Conservation (phyloP, 2,113 vertebrate species). For the human (Homo sapiens) region GRCh38 chr12:7486501-7487000, state of each 20-base stretch:
- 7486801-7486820: constrained; percentile 76
- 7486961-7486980: not conserved
- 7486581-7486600: constrained; percentile 82
- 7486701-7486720: constrained; percentile 82
- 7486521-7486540: constrained; percentile 81
- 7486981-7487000: constrained; percentile 68
- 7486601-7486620: constrained; percentile 81
- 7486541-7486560: constrained; percentile 74
- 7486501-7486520: constrained; percentile 79
- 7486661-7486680: constrained; percentile 82
- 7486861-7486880: not conserved
- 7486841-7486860: not conserved
- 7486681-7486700: constrained; percentile 83
- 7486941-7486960: constrained; percentile 40
- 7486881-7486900: constrained; percentile 67
- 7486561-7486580: constrained; percentile 81
- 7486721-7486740: constrained; percentile 86
- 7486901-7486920: not conserved
- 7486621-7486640: constrained; percentile 81
- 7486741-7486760: constrained; percentile 80
- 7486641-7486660: constrained; percentile 77
- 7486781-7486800: constrained; percentile 77
- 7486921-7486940: not conserved
- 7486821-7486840: not conserved
- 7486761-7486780: constrained; percentile 82